Conservation (phyloP, 1,140 invertebrate genomes). For the Philotrypesis tridentata region DNA sequence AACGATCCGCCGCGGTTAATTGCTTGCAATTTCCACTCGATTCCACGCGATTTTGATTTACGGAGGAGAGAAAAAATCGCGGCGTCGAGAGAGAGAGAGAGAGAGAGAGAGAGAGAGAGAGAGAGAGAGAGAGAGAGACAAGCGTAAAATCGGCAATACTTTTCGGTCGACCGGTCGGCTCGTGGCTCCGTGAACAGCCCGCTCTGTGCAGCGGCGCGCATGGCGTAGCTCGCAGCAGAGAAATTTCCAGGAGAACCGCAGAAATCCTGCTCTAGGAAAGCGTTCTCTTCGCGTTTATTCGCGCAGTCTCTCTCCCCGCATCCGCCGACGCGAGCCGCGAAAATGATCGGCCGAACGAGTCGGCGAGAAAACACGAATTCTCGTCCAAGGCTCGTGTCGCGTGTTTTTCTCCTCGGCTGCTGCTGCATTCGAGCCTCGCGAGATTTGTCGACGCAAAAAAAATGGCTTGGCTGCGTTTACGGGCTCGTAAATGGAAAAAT, state of each 20-base stretch:
- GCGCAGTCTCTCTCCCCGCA: not conserved
- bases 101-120: too few relatives aligned
- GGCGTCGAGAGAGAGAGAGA: too few relatives aligned
- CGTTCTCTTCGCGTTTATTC: not conserved
- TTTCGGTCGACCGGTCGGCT: not conserved
- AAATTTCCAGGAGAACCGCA: slow-evolving; percentile 3
- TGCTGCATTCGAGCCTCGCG: not conserved
- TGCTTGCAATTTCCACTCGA: not conserved
- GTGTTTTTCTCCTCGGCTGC: not conserved
- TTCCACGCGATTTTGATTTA: too few relatives aligned
- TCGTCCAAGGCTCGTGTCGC: slow-evolving; percentile 13
- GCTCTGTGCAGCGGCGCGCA: too few relatives aligned
- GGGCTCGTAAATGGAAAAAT: not conserved
- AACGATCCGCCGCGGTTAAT: slow-evolving; percentile 16
- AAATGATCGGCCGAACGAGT: too few relatives aligned
- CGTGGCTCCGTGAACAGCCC: not conserved
- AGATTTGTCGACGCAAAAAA: not conserved
- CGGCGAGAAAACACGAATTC: not conserved
- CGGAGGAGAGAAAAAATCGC: too few relatives aligned
- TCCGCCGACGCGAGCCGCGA: too few relatives aligned
- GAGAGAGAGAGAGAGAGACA: not conserved
- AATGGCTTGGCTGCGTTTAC: not conserved
- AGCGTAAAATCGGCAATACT: not conserved
- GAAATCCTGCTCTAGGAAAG: slow-evolving; percentile 1
- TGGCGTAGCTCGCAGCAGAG: not conserved